Evolutionary conservation across 2,797 vertebrate species (phyloP).

Genomic region (Gorsachius magnificus): DNA sequence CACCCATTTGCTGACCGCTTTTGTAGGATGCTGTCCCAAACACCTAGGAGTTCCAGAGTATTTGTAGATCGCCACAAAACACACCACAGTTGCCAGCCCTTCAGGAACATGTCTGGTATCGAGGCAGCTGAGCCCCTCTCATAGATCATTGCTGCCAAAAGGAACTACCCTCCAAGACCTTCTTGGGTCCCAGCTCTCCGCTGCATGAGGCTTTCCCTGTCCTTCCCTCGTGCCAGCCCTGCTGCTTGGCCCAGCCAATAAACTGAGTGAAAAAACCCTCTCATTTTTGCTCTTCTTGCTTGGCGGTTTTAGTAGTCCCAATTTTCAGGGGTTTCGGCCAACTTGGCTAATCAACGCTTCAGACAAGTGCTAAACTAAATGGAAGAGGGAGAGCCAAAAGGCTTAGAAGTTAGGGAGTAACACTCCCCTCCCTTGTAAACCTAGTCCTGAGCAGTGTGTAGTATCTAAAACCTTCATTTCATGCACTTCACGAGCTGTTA

Average conservation of each 20-base stretch:
- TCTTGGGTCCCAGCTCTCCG: background rate
- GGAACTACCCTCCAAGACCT: background rate
- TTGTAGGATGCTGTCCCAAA: background rate
- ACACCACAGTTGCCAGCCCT: background rate
- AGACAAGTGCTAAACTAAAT: background rate
- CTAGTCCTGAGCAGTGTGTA: background rate
- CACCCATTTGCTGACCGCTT: background rate
- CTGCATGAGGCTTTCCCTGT: background rate
- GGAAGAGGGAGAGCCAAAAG: background rate
- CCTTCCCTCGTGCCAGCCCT: background rate
- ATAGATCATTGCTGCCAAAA: background rate
- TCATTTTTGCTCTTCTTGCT: background rate
- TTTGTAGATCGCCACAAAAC: background rate
- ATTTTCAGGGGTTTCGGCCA: background rate
- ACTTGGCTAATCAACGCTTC: background rate
- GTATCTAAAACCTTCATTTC: background rate
- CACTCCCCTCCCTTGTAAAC: background rate
- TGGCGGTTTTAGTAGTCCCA: background rate
- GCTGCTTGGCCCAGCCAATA: background rate
- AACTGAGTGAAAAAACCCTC: accelerated
- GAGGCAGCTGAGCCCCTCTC: background rate
- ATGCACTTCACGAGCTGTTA: background rate
- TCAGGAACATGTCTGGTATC: background rate
- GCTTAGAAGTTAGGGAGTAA: background rate
- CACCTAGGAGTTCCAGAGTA: background rate